Base-by-base conservation (phyloP, 2,113 vertebrate genomes). In the Rhagologus leucostigma region DNA sequence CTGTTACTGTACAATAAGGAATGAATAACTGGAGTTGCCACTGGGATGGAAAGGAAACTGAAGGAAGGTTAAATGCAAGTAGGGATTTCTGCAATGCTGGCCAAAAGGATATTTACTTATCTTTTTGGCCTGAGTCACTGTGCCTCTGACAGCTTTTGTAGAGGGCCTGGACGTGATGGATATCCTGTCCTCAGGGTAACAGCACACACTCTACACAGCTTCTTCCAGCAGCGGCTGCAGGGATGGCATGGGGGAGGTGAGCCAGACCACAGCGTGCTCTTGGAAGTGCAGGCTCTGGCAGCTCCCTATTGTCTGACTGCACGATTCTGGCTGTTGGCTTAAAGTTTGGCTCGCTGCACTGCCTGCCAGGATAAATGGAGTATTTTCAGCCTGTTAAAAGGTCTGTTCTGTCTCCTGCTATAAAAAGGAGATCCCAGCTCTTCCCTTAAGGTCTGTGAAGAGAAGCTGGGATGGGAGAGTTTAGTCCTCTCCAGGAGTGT, bases 231-330 rank as follows among this genome's bases (percentile, higher is more conserved):
- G 49, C 0, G 1, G 29, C 76, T 65, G 87, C 84, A 78, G 91
- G 57, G 75, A 21, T 87, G 93, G 76, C 82, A 90, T 2, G 5
- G 49, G 29, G 37, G 35, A 41, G 22, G n/a, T 35, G 87, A 85
- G 77, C 93, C 91, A 94, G 86, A 59, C 73, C 29, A 0, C 92
- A 81, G 69, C 0, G 0, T 89, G 84, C 75, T 80, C 65, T 71
- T 84, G 89, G 65, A 91, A 83, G 42, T 42, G 60, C 55, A 17
- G 7, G 2, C 67, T 80, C 2, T 3, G 81, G 60, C 94, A 91
- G 83, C 89, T 95, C 76, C 41, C 84, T 60, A 6, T 81, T 95
- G 92, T 97, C 81, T 96, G 71, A 35, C 71, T 93, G 89, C 94
- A 90, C 7, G 20, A 29, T 85, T 84, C 81, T 97, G 95, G 89